Evolutionary conservation across 2,113 vertebrate species (phyloP).

Genomic region (Leucosticte australis): DNA sequence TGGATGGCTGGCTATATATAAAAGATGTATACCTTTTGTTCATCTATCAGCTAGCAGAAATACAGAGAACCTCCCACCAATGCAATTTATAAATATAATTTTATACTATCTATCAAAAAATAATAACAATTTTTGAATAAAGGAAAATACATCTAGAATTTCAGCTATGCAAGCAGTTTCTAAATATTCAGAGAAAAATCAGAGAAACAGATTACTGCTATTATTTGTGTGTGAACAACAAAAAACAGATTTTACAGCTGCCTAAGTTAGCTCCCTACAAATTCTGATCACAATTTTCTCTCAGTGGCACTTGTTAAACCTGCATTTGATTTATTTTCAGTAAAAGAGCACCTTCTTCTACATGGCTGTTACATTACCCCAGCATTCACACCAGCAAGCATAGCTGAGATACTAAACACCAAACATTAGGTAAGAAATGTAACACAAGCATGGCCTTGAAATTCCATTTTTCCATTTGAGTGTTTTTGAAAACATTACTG

Average conservation of each 20-base stretch:
- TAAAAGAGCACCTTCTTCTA: not conserved
- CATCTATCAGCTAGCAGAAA: constrained; percentile 4
- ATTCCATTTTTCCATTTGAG: not conserved
- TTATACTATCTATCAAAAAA: not conserved
- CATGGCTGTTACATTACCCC: not conserved
- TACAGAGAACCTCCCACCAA: not conserved
- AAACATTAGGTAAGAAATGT: not conserved
- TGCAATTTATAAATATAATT: not conserved
- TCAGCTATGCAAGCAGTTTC: constrained; percentile 7
- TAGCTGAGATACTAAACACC: not conserved
- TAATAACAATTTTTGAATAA: not conserved
- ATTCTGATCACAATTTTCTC: not conserved
- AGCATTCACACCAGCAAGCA: not conserved
- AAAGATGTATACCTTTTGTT: not conserved
- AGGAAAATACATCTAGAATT: constrained; percentile 30
- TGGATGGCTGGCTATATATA: not conserved
- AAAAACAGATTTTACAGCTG: not conserved
- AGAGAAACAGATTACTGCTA: constrained; percentile 12
- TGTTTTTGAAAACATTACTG: not conserved
- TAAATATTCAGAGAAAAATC: not conserved
- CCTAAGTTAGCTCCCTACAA: not conserved
- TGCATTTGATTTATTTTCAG: not conserved
- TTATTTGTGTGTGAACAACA: not conserved
- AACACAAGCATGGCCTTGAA: not conserved
- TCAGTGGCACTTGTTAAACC: not conserved